Base-by-base conservation (phyloP, 2,888 invertebrate species). In the Ypsolopha scabrella region DNA sequence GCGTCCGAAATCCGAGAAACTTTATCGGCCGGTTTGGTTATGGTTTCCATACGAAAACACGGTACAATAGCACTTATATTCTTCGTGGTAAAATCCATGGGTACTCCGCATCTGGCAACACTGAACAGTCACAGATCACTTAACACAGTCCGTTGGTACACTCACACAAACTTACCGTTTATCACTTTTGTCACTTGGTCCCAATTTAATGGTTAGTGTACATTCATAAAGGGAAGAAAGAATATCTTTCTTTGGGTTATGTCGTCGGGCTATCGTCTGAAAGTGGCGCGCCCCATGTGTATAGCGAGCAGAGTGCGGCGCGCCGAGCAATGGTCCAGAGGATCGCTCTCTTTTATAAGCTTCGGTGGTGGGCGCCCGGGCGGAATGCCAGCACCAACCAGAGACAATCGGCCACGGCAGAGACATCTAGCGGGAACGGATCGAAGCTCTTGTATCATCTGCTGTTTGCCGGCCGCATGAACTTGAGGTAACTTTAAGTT, bases 231-330 rank as follows among this genome's bases (percentile, higher is more conserved):
- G 60, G 60, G 62, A 62, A 60, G 59, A 60, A 60, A 62, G 60
- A 61, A 68, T 69, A 70, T 69, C 65, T 70, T 71, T 73, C 70
- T 68, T 69, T 72, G 61, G 67, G 72, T 47, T 38, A 63, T 62
- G 68, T 66, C 64, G 74, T 66, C 68, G 70, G 71, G 75, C 75
- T 83, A 82, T 82, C 80, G 80, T 70, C 70, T 67, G 70, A 75
- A 74, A 70, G 80, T 79, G 71, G 83, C 78, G 85, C 83, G 82
- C 83, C 80, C 86, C 86, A 86, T 86, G 81, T 75, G 86, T 80
- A 80, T 65, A 71, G 82, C 72, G 73, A 72, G 67, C 69, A 68
- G 72, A 73, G 70, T 80, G 82, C 67, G 72, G 69, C 79, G 82
- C 76, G 78, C 72, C 80, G 83, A 75, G 82, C 83, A 80, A 75